Evolutionary conservation across 1,140 invertebrate genomes (phyloP).

Genomic region (Zaprionus davidi): DNA sequence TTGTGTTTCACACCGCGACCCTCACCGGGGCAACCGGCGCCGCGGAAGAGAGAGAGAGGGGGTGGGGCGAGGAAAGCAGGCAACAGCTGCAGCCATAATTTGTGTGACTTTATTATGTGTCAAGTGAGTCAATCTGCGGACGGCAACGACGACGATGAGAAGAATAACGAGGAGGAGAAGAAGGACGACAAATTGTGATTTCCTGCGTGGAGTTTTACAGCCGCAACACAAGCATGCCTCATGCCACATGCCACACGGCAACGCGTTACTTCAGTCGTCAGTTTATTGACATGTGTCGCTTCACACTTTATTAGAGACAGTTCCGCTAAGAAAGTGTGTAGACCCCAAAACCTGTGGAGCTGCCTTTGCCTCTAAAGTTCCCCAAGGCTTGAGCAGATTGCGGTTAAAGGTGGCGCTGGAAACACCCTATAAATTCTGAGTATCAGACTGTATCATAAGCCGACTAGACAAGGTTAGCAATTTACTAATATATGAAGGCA

Average conservation of each 20-base stretch:
- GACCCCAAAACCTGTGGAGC: conserved; percentile 37
- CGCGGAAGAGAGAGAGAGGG: neutral
- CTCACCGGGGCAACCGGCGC: conserved; percentile 71
- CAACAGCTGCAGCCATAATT: conserved; percentile 75
- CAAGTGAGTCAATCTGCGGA: conserved; percentile 78
- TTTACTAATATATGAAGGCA: neutral
- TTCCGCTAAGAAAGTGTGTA: neutral
- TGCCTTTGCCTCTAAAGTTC: neutral
- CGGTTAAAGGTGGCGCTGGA: neutral
- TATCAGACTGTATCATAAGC: too few relatives aligned
- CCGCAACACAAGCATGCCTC: neutral
- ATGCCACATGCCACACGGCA: conserved; percentile 15
- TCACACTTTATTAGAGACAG: conserved; percentile 52
- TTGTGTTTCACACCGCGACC: conserved; percentile 77
- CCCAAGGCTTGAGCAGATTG: neutral
- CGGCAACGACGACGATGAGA: conserved; percentile 40
- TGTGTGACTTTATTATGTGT: conserved; percentile 81
- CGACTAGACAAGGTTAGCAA: neutral
- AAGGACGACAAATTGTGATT: conserved; percentile 50
- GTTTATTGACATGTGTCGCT: conserved; percentile 73
- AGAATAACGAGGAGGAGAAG: neutral
- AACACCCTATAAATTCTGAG: neutral
- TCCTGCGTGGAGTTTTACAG: conserved; percentile 26
- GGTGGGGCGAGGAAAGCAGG: neutral
- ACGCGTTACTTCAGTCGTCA: neutral